Evolutionary conservation across 2,113 vertebrate species (phyloP), one percentile per base, ranked within the genome.

Genomic region (Leptodactylus fuscus): DNA sequence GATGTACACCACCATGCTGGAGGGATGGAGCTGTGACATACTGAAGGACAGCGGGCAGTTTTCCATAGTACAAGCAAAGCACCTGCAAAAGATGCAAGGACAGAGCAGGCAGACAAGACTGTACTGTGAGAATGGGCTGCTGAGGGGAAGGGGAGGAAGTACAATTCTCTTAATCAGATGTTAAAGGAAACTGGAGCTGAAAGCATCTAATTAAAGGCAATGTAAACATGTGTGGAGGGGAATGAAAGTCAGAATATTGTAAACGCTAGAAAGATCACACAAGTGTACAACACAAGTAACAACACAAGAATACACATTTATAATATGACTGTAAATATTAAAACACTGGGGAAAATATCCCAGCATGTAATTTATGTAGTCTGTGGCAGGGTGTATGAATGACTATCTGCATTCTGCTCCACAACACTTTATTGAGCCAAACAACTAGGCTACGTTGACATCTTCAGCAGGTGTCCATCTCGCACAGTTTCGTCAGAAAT

Each of bases 161-260:
- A 38, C 20, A 79, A 48, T 41, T 27, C n/a, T 69, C 20, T 69
- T 44, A 58, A 85, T 85, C 83, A 86, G 84, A 81, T 67, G 46
- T 1, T 86, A n/a, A 76, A 84, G 70, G 36, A 29, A 78, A 85
- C 60, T 55, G 36, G 36, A 73, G 49, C 36, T 85, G 75, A 73
- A 80, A 81, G 24, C 49, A 73, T 44, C 41, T 77, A 62, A 86
- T 81, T 81, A 86, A 60, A 80, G 32, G 24, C 67, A 73, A 5
- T 44, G 49, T 73, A 55, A 81, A 81, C 77, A 86, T 71, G 74
- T 62, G n/a, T 4, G 48, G 41, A 70, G 32, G 5, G 48, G 29
- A 69, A 49, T 34, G 1, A 62, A 49, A 69, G 44, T 85, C 48
- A 76, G 44, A 67, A 27, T 62, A 75, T 12, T 75, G 41, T 8